Percentiles rank a stretch among this genome's conserved stretches.
Evolutionary conservation across 2,797 vertebrate genomes (phyloP).

Genomic region (Pitangus sulphuratus): DNA sequence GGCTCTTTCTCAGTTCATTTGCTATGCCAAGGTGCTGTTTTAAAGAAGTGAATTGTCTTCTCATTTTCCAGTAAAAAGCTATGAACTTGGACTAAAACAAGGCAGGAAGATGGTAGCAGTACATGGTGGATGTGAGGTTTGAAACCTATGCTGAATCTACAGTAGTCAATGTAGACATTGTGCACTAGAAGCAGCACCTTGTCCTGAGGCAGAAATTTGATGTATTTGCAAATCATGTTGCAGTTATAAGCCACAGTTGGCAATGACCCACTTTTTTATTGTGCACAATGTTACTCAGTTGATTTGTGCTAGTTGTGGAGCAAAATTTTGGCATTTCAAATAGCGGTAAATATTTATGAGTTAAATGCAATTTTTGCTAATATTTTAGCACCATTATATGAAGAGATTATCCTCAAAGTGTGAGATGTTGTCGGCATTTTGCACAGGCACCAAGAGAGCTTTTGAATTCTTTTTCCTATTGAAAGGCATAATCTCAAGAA

Average conservation of each 20-base stretch:
- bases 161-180: neutral
- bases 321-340: constrained; percentile 49
- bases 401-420: constrained; percentile 18
- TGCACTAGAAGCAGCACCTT: constrained; percentile 44
- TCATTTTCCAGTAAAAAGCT: neutral
- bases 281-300: neutral
- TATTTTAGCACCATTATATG: constrained; percentile 24
- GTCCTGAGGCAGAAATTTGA: constrained; percentile 64
- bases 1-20: neutral
- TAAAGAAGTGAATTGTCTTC: neutral
- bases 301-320: constrained; percentile 34
- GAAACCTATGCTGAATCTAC: constrained; percentile 46
- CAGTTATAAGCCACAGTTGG: constrained; percentile 58
- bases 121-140: constrained; percentile 11
- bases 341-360: constrained; percentile 64
- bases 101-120: neutral
- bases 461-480: neutral
- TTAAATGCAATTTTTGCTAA: constrained; percentile 43
- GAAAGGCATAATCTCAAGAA: neutral
- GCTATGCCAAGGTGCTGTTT: neutral
- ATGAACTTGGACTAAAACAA: neutral
- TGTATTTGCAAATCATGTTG: constrained; percentile 69
- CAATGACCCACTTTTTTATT: constrained; percentile 62
- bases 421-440: constrained; percentile 12
- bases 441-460: neutral